These are phyloP conservation scores for Hippasteria phrygiana DNA, from an alignment of 53 echinoderm and acorn worm genomes.

Conservation along the genomic window DNA sequence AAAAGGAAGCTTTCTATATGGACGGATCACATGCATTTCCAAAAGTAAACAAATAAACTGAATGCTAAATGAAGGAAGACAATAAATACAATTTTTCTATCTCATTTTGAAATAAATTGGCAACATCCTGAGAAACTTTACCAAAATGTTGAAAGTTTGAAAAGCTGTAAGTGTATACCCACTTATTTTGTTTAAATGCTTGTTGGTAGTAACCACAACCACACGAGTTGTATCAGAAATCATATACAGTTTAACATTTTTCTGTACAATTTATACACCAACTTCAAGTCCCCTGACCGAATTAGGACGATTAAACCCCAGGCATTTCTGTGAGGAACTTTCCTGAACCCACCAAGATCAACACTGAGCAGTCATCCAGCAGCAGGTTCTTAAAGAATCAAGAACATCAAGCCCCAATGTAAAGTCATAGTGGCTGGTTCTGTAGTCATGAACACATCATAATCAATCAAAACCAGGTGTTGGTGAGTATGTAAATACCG, in stretches of 20 bases:
- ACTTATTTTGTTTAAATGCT: too few species aligned
- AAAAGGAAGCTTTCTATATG: neutral
- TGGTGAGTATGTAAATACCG: too few species aligned
- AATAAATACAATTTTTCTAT: constrained; percentile 30
- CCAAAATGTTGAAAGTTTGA: neutral
- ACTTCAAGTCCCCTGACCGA: neutral
- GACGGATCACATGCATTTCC: neutral
- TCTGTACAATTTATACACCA: constrained; percentile 37
- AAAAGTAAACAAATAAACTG: neutral
- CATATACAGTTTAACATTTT: constrained; percentile 3
- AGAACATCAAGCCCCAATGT: too few species aligned
- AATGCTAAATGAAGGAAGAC: constrained; percentile 16
- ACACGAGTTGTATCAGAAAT: neutral
- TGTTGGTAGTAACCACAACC: neutral
- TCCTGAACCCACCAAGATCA: too few species aligned
- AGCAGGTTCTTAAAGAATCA: too few species aligned
- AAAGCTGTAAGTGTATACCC: neutral
- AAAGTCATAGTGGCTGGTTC: too few species aligned
- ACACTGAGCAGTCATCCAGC: too few species aligned
- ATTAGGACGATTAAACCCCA: too few species aligned
- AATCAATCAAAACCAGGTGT: too few species aligned
- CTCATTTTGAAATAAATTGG: neutral
- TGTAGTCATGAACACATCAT: too few species aligned
- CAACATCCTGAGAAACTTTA: neutral
- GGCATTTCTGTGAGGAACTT: too few species aligned